Evolutionary conservation across 1,140 invertebrate species (phyloP), one percentile per base, ranked within the genome.

Genomic region (Epicauta chinensis): DNA sequence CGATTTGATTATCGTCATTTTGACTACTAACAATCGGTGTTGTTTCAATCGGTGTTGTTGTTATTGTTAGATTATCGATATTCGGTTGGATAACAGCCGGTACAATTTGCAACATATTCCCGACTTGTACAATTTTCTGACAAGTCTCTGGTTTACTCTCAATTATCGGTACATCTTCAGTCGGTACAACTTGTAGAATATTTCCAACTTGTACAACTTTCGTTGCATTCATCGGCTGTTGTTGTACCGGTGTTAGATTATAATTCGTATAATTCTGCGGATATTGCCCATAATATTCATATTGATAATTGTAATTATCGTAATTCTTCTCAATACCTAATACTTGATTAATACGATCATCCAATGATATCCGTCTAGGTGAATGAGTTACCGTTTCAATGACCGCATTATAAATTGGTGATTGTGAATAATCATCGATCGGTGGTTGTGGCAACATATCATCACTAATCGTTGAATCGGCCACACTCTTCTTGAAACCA

Each of bases 51-150:
- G n/a, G n/a, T 49, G 23, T 41, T 34, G 45, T 54, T 31, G 7
- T 17, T 47, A 15, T 39, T 38, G 10, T 36, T 37, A 15, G 2
- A 14, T 32, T 5, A 47, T 14, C 12, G 5, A 47, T 13, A 1
- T 30, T 23, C 7, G 55, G 13, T 16, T 56, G 37, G n/a, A 38
- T 5, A 23, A 53, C 37, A 3, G 45, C 49, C 1, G 77, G 77
- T 6, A 78, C 71, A 12, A 81, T 77, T 67, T 80, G 78, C 1
- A 81, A 62, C 57, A 80, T 74, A 59, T 81, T 79, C 11, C 79
- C 79, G 11, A 80, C 72, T 71, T 77, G 70, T 0, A 75, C 60
- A 29, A 68, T 61, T 51, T 63, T 61, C 32, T 63, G 55, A 7
- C 23, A 3, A 1, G 23, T 23, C 7, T 23, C 23, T 23, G 23